Evolutionary conservation across 2,113 vertebrate genomes (phyloP), one percentile per base, ranked within the genome.

Genomic region (Hiodon alosoides): DNA sequence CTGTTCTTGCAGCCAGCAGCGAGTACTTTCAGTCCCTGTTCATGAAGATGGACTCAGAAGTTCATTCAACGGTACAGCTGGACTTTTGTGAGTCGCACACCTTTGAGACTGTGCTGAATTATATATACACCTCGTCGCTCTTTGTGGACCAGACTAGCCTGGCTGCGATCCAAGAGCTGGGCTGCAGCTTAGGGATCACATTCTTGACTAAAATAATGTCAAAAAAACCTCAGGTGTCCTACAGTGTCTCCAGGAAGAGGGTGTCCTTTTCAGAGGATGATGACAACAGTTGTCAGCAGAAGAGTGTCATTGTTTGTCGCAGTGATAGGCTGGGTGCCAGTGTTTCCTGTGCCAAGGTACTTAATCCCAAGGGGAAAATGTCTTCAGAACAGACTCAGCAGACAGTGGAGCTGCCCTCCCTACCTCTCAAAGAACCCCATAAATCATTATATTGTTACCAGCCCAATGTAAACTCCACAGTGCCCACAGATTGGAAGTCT

Each of bases 21-120:
- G 96, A 98, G 85, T 99, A 99, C 84, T 99, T 99, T 83, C 96
- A 97, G 83, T 88, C 92, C 71, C 86, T 99, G 8, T 99, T 98
- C 88, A 92, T 94, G 0, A 91, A 88, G 79, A 91, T 88, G 85
- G 94, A 97, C 48, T 89, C 91, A 2, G 93, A 94, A 70, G 85
- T 88, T 0, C 91, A 91, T 55, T 89, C 90, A 48, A 90, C 95
- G 67, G 94, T 99, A 79, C 95, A 96, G 75, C 92, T 99, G 2
- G 96, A 99, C 91, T 98, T 99, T 72, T 99, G 97, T 64, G 97
- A 99, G 80, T 93, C 97, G 0, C 95, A 98, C 60, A 91, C 95
- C 74, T 99, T 99, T 17, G 96, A 99, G 82, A 97, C 95, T 2
- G 95, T 98, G 65, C 85, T 99, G 79, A 99, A 96, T 89, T 99